Percentiles rank a stretch among this genome's conserved stretches.
phyloP scores from a whole-genome alignment of 2,113 vertebrate species.

The Ranitomeya variabilis region DNA sequence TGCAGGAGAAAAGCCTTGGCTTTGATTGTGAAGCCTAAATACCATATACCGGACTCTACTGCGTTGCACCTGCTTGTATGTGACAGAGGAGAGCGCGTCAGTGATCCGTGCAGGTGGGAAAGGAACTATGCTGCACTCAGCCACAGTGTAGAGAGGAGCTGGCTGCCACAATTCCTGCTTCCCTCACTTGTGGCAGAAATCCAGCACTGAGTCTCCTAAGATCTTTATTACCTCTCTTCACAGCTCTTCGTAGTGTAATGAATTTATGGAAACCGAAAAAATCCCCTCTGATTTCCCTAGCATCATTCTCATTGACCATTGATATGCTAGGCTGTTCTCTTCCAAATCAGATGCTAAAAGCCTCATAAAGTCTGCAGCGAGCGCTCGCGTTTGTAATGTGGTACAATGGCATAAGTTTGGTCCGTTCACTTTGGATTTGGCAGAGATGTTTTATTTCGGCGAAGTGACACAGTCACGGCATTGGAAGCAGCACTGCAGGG shows the following conservation, averaged over 20 bases:
- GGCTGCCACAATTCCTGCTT: slow-evolving; percentile 24
- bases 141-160: slow-evolving; percentile 9
- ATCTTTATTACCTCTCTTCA: slow-evolving; percentile 36
- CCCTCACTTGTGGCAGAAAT: slow-evolving; percentile 25
- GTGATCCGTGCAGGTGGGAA: slow-evolving; percentile 49
- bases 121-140: slow-evolving; percentile 7
- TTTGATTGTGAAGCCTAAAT: slow-evolving; percentile 32
- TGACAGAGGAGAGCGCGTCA: slow-evolving; percentile 27
- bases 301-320: neutral
- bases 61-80: slow-evolving; percentile 44
- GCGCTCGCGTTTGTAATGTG: neutral
- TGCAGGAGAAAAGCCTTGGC: slow-evolving; percentile 30
- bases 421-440: neutral
- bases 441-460: neutral
- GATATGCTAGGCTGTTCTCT: neutral
- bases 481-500: neutral
- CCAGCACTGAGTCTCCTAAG: slow-evolving; percentile 24
- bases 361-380: neutral
- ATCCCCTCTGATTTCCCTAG: neutral
- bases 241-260: slow-evolving; percentile 19
- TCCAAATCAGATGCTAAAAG: neutral
- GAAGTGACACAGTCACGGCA: neutral
- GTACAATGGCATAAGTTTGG: neutral
- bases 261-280: neutral
- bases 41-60: slow-evolving; percentile 29